Percentiles rank a stretch among this genome's conserved stretches.
phyloP scores from a whole-genome alignment of 2,888 invertebrate genomes.

The Balanococcus diminutus region DNA sequence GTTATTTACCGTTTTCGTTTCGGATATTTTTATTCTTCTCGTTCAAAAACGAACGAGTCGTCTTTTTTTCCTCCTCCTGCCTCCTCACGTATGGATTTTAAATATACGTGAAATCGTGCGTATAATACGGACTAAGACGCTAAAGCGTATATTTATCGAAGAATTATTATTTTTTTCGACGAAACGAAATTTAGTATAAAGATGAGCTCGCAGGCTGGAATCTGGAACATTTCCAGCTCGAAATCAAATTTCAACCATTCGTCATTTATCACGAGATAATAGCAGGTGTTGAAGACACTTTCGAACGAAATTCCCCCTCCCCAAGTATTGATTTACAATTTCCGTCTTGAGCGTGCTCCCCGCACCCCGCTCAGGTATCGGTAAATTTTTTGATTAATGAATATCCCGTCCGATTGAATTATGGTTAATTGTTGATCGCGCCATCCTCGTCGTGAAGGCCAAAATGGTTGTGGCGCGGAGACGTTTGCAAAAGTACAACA shows the following conservation, averaged over 20 bases:
- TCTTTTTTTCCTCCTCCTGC: neutral
- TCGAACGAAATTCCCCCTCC: neutral
- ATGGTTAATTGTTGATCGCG: neutral
- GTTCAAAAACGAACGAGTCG: neutral
- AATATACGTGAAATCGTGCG: constrained; percentile 19
- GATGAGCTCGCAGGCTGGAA: constrained; percentile 36
- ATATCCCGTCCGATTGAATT: neutral
- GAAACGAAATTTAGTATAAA: constrained; percentile 4
- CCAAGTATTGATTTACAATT: neutral
- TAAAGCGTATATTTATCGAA: constrained; percentile 20
- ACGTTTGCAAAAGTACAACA: neutral
- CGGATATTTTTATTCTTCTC: neutral
- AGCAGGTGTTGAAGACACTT: constrained; percentile 52
- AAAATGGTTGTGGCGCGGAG: neutral
- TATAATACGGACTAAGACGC: neutral
- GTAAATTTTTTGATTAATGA: constrained; percentile 9
- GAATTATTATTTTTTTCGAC: constrained; percentile 20
- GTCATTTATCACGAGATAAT: constrained; percentile 50
- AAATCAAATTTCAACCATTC: constrained; percentile 44
- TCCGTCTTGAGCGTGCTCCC: neutral
- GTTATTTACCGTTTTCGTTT: neutral
- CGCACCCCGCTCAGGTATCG: neutral
- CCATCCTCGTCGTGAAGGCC: neutral
- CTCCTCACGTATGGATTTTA: neutral
- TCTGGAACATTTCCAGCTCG: constrained; percentile 34